Percentiles rank a stretch among this genome's conserved stretches.
phyloP scores from a whole-genome alignment of 2,113 vertebrate genomes.

The Phyllostomus discolor region DNA sequence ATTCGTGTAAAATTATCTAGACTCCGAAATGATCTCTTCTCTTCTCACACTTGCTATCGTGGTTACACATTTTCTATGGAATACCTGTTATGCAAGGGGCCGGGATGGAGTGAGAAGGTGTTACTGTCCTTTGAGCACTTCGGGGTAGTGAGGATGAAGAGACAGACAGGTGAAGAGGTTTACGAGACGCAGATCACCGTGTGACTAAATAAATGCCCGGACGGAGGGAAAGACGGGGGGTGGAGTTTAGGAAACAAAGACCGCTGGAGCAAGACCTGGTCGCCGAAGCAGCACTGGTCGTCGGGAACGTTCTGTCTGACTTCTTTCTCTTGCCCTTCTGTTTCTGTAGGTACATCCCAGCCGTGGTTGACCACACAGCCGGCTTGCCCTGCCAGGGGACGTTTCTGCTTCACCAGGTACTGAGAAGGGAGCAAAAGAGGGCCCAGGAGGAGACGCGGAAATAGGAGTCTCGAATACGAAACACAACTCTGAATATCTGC shows the following conservation, averaged over 20 bases:
- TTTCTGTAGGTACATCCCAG: constrained; percentile 92
- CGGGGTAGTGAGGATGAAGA: not conserved
- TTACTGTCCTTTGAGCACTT: not conserved
- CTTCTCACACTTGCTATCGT: not conserved
- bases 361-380: constrained; percentile 95
- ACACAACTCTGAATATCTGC: not conserved
- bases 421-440: not conserved
- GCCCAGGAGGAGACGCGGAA: not conserved
- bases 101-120: not conserved
- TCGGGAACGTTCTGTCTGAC: not conserved
- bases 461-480: not conserved
- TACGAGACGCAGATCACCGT: not conserved
- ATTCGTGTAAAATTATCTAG: not conserved
- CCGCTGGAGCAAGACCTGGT: not conserved
- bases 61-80: not conserved
- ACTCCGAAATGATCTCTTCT: not conserved
- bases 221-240: not conserved
- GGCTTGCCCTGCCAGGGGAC: constrained; percentile 94
- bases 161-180: not conserved
- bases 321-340: not conserved
- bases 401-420: constrained; percentile 97
- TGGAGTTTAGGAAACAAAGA: not conserved
- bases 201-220: not conserved
- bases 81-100: not conserved
- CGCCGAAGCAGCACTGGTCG: not conserved